Evolutionary conservation across 2,113 vertebrate genomes (phyloP), one percentile per base, ranked within the genome.

Genomic region (Cricetomys ansorgei): DNA sequence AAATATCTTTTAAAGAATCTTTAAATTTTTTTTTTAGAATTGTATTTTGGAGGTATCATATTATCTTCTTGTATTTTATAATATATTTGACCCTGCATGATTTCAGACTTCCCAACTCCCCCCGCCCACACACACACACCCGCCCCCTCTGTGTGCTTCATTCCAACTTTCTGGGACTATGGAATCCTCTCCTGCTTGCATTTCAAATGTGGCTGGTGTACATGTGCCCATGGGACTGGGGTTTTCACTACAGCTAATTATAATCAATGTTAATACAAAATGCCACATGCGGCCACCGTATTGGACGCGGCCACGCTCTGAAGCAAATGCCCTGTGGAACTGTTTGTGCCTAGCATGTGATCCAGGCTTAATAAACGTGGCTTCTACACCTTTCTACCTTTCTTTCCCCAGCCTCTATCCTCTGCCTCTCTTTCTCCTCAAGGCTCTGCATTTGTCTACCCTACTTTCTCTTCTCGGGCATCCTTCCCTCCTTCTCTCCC

Each of bases 241-340:
- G n/a, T 62, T 84, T 89, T 70, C 67, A 92, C 93, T 83, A 62
- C 11, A 77, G 65, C 53, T 95, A 31, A 93, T 88, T 87, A 73
- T 73, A 88, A 95, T 87, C 92, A 43, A 96, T 81, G 92, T 88
- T 27, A n/a, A 86, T 89, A 67, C 93, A 72, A 88, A 75, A 70
- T 87, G 25, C 67, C 84, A 80, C 95, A 27, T 6, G 79, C 40
- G 88, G 62, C 65, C 64, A 50, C 69, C 92, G 76, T 67, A 84
- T 67, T 81, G 59, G 84, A 76, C 37, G 50, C 29, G 0, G 34
- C 21, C 4, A 21, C 0, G 3, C 16, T 37, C 23, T 43, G 31
- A 67, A 81, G 73, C 70, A 55, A 43, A 75, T 57, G 4, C 27
- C 62, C 83, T 5, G 0, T 0, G 48, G 94, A 67, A 84, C 76